Conservation (phyloP, 2,797 vertebrate species). For the Brachyrhaphis roseni region DNA sequence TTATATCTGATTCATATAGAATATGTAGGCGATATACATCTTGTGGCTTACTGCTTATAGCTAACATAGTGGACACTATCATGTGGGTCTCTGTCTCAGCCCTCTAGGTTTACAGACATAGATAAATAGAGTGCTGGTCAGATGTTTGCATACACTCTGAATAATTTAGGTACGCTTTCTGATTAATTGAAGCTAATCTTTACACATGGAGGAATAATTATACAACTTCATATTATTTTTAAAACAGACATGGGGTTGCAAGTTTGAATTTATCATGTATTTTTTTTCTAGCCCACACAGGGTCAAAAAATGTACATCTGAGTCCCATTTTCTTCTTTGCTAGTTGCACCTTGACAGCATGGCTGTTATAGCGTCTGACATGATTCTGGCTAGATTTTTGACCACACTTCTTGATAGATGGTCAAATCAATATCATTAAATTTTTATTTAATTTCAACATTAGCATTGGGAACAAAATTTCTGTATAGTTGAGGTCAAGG, state of each 20-base stretch:
- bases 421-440: too few relatives aligned
- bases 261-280: background rate
- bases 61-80: slow-evolving; percentile 52
- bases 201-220: background rate
- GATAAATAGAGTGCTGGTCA: slow-evolving; percentile 28
- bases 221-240: background rate
- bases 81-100: slow-evolving; percentile 48
- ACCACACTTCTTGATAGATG: background rate
- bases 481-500: background rate
- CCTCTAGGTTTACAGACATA: slow-evolving; percentile 59
- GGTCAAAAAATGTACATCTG: background rate
- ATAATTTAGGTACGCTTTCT: background rate
- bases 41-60: slow-evolving; percentile 67
- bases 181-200: background rate
- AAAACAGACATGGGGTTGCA: background rate
- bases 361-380: background rate
- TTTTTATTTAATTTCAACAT: too few relatives aligned
- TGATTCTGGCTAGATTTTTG: background rate
- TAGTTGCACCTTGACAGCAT: background rate
- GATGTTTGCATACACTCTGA: background rate
- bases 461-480: background rate
- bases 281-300: background rate
- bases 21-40: slow-evolving; percentile 74
- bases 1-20: slow-evolving; percentile 75
- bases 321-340: background rate